phyloP scores from a whole-genome alignment of 2,888 invertebrate species.

The Pachymerium ferrugineum region DNA sequence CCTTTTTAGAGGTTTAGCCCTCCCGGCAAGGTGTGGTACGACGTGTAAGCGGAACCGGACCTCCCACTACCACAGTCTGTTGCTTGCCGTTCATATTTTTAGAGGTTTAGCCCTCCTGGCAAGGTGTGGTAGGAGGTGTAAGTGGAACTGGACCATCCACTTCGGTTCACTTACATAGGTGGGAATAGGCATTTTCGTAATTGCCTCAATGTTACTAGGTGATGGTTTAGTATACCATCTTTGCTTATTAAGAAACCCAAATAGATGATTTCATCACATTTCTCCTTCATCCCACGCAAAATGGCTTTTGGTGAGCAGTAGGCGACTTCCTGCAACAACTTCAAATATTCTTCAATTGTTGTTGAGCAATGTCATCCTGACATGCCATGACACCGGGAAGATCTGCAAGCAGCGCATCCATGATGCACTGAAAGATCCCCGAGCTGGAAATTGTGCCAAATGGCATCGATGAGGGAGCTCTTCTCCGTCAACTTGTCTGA shows the following conservation, averaged over 20 bases:
- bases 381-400: background rate
- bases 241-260: background rate
- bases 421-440: background rate
- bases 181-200: background rate
- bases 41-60: background rate
- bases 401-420: background rate
- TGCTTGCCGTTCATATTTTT: background rate
- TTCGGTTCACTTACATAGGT: background rate
- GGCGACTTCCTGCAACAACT: background rate
- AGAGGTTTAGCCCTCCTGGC: background rate
- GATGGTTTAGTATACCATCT: background rate
- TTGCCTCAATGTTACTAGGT: background rate
- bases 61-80: too few species aligned
- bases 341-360: background rate
- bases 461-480: background rate
- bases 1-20: background rate
- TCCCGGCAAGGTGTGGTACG: background rate
- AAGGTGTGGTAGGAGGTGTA: background rate
- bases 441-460: background rate
- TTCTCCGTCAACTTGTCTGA: background rate
- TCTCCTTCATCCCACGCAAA: background rate
- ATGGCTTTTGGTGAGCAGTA: background rate
- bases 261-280: background rate
- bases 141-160: background rate
- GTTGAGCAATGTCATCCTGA: background rate